Percentiles rank a stretch among this genome's conserved stretches.
Conservation (phyloP, 2,888 invertebrate genomes). For the Tipula lateralis region DNA sequence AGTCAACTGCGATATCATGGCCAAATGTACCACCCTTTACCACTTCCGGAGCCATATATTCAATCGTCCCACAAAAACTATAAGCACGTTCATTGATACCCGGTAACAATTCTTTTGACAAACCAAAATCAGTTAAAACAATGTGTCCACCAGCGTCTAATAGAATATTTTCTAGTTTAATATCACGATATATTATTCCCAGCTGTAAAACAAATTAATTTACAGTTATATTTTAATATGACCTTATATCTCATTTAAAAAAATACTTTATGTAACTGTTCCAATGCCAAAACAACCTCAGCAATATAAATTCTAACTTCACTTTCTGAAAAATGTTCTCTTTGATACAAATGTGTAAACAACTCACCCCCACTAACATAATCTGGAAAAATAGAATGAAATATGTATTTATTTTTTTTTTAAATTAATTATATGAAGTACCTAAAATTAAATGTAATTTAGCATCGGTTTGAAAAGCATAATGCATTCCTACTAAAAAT, state of each 20-base stretch:
- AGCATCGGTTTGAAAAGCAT: constrained; percentile 96
- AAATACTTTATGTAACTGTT: constrained; percentile 75
- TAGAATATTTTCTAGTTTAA: constrained; percentile 95
- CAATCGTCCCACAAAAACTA: constrained; percentile 97
- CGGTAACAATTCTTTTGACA: constrained; percentile 79
- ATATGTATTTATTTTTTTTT: background rate
- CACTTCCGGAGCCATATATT: constrained; percentile 93
- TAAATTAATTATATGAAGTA: constrained; percentile 44
- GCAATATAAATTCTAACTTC: constrained; percentile 92
- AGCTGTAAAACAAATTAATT: constrained; percentile 58
- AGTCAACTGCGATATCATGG: constrained; percentile 97
- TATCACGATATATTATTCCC: constrained; percentile 96
- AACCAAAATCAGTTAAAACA: constrained; percentile 94
- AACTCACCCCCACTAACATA: constrained; percentile 96
- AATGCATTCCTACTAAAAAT: constrained; percentile 93
- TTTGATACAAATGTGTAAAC: constrained; percentile 93
- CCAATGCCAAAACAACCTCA: constrained; percentile 91
- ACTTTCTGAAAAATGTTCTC: constrained; percentile 84
- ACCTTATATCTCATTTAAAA: constrained; percentile 30
- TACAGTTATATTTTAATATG: constrained; percentile 35
- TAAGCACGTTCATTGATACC: constrained; percentile 77
- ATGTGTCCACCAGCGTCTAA: constrained; percentile 92
- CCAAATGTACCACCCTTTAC: constrained; percentile 80
- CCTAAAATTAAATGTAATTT: constrained; percentile 95
- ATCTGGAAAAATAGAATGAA: constrained; percentile 58